These are phyloP conservation scores for Eugnorisma glareosa DNA, from an alignment of 2,888 invertebrate genomes.

Conservation along the genomic window DNA sequence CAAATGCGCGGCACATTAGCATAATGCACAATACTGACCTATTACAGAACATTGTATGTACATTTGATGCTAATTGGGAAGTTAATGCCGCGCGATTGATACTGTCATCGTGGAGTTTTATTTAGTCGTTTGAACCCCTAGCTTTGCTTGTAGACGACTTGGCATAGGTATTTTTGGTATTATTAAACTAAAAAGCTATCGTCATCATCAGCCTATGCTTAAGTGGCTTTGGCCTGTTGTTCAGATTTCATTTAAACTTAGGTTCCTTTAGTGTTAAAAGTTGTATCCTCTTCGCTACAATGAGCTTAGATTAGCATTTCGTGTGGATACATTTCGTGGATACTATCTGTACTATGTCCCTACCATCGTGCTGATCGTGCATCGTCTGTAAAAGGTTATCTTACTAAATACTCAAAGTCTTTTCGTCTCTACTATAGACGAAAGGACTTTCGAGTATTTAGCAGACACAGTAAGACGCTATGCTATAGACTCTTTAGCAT, in stretches of 20 bases:
- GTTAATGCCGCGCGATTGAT: slow-evolving; percentile 57
- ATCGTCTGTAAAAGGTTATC: background rate
- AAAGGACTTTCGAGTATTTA: no score
- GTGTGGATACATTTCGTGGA: background rate
- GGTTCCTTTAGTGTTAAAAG: background rate
- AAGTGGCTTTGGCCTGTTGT: background rate
- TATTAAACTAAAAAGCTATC: background rate
- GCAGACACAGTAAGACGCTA: no score
- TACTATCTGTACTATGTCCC: background rate
- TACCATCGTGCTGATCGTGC: background rate
- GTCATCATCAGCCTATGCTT: background rate
- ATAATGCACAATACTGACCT: slow-evolving; percentile 63
- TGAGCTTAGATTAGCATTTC: background rate
- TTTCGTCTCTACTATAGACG: no score
- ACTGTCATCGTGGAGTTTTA: slow-evolving; percentile 55
- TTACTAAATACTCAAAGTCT: background rate
- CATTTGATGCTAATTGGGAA: slow-evolving; percentile 61
- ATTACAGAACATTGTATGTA: slow-evolving; percentile 61
- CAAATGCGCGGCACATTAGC: slow-evolving; percentile 66
- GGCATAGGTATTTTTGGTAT: background rate
- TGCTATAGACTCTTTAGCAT: no score
- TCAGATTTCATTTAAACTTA: background rate
- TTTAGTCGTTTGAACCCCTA: slow-evolving; percentile 5
- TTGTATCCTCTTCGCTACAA: background rate
- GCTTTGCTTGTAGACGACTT: background rate